Evolutionary conservation across 1,140 invertebrate species (phyloP).

Genomic region (Adoxophyes honmai): DNA sequence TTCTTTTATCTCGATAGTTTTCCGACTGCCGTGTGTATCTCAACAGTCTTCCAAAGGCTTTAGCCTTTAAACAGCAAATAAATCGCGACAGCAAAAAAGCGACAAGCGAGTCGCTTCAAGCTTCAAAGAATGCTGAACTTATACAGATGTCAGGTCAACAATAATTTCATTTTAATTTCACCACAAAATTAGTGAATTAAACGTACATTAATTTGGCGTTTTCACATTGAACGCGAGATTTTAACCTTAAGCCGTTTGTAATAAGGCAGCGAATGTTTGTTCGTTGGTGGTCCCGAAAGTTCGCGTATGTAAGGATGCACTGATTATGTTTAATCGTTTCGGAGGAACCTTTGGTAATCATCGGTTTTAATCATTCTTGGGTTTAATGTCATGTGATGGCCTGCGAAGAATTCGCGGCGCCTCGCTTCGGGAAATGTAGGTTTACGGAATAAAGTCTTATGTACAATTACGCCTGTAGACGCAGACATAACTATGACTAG

Average conservation of each 20-base stretch:
- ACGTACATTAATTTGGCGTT: constrained; percentile 28
- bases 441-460: too few relatives aligned
- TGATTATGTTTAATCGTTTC: constrained; percentile 14
- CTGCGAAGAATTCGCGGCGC: neutral
- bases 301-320: constrained; percentile 15
- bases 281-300: constrained; percentile 26
- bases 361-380: constrained; percentile 14
- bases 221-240: constrained; percentile 24
- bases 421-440: neutral
- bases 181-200: constrained; percentile 27
- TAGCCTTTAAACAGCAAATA: too few relatives aligned
- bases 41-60: too few relatives aligned
- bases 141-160: constrained; percentile 3
- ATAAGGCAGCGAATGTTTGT: constrained; percentile 16
- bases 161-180: constrained; percentile 30
- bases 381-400: constrained; percentile 3
- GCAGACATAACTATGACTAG: too few relatives aligned
- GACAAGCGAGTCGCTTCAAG: too few relatives aligned
- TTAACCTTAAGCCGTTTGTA: neutral
- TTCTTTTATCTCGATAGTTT: too few relatives aligned
- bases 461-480: too few relatives aligned
- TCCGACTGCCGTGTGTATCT: too few relatives aligned
- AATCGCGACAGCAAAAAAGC: too few relatives aligned
- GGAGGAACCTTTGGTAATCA: constrained; percentile 7
- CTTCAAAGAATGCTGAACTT: constrained; percentile 7